Evolutionary conservation across 1,140 invertebrate genomes (phyloP), one percentile per base, ranked within the genome.

Genomic region (Mizuhopecten yessoensis): DNA sequence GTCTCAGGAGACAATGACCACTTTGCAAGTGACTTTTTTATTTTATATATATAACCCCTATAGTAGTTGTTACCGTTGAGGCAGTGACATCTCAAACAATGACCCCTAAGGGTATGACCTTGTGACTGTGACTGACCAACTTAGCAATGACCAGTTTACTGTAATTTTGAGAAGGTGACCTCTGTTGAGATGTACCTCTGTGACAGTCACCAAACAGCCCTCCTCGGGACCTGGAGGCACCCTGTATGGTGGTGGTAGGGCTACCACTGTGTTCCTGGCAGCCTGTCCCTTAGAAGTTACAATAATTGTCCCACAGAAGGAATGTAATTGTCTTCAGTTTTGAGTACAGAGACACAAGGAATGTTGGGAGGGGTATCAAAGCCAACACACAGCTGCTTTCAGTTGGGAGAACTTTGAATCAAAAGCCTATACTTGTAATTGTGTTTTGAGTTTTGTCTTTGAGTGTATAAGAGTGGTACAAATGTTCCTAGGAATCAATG

Each of bases 391-490:
- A 75, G 57, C 57, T 75, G 57, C n/a, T 9, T 75, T 75, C 11
- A 75, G 57, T 75, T 75, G 57, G 57, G 57, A 75, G 9, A 75
- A 75, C 57, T 75, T 75, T 75, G 57, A 75, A 75, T 75, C 57
- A n/a, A 75, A 75, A 75, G 57, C 57, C 57, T 75, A 75, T 75
- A 75, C 57, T 75, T 75, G 57, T 75, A 75, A 75, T 75, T 75
- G 57, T 75, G 57, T 75, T 75, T 75, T 75, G 57, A 75, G 57
- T 75, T 75, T 75, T 75, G 57, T 75, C 57, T 75, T 75, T 75
- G 57, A 75, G 57, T 75, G 57, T 75, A 75, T 29, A 75, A 75
- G 57, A 75, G 57, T 75, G 57, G 57, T 75, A 75, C 57, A 75
- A 75, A 75, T 75, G 57, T 75, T 75, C 57, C n/a, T 17, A 75